A percentile compares a stretch with the other conserved stretches of the same genome.
These are phyloP conservation scores for Gallinago paraguaiae DNA, from an alignment of 2,113 vertebrate genomes.

Conservation along the genomic window DNA sequence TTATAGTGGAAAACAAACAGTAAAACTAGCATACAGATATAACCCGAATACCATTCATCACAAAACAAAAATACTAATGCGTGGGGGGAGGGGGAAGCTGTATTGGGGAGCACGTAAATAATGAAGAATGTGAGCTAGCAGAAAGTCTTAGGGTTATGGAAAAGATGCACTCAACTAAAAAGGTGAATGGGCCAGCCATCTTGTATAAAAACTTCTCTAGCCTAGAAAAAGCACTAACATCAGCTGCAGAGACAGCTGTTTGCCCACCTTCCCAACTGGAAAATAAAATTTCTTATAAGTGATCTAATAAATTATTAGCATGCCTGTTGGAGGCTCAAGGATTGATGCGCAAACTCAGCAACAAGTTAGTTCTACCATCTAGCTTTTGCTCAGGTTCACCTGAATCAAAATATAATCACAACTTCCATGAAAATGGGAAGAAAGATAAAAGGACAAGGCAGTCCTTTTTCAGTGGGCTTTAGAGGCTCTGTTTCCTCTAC, in stretches of 20 bases:
- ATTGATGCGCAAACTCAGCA: neutral
- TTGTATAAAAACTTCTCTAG: slow-evolving; percentile 18
- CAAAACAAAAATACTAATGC: neutral
- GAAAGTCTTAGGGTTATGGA: neutral
- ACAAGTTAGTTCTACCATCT: neutral
- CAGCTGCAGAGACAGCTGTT: neutral
- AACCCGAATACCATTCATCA: neutral
- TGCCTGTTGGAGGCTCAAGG: neutral
- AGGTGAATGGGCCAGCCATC: neutral
- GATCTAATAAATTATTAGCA: slow-evolving; percentile 40
- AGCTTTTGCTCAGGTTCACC: neutral
- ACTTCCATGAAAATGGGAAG: neutral
- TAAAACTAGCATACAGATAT: neutral
- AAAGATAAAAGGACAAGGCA: neutral
- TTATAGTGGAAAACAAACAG: neutral
- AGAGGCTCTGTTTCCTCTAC: neutral
- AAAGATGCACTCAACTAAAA: neutral
- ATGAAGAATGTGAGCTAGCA: neutral
- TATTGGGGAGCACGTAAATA: neutral
- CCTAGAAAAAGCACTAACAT: neutral
- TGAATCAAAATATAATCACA: neutral
- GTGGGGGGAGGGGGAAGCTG: accelerated
- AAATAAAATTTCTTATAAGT: neutral
- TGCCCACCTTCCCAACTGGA: neutral
- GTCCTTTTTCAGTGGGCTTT: neutral